phyloP scores from a whole-genome alignment of 2,113 vertebrate species.

The Poeciliopsis retropinna region DNA sequence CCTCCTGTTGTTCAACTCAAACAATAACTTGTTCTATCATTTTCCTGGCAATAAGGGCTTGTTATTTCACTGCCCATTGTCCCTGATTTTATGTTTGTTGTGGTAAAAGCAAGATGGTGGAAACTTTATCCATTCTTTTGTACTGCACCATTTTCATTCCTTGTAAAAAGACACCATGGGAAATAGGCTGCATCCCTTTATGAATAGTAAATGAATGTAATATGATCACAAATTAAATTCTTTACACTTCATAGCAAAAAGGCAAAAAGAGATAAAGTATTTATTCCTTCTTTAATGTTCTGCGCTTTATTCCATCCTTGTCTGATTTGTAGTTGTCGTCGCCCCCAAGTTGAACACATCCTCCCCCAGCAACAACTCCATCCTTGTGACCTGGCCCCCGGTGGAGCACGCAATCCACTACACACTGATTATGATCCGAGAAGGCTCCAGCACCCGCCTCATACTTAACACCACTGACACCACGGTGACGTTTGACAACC shows the following conservation, averaged over 20 bases:
- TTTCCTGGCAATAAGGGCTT: conserved; percentile 40
- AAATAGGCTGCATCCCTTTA: conserved; percentile 72
- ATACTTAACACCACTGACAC: conserved; percentile 85
- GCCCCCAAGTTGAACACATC: conserved; percentile 79
- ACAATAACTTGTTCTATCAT: conserved; percentile 66
- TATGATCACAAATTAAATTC: conserved; percentile 43
- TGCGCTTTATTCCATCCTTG: neutral
- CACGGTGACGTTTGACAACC: conserved; percentile 75
- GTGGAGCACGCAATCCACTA: conserved; percentile 83
- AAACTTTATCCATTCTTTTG: conserved; percentile 65
- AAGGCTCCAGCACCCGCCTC: conserved; percentile 79
- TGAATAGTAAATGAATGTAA: conserved; percentile 59
- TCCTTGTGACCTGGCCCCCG: conserved; percentile 83
- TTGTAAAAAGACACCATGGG: conserved; percentile 80
- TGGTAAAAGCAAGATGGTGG: conserved; percentile 30
- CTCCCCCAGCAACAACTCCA: conserved; percentile 79
- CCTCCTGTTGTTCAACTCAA: conserved; percentile 35
- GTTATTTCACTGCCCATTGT: conserved; percentile 69
- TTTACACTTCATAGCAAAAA: conserved; percentile 39
- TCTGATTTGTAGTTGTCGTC: conserved; percentile 79
- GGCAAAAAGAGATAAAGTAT: neutral
- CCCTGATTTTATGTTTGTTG: conserved; percentile 22
- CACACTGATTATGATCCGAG: conserved; percentile 83
- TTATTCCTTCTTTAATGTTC: neutral
- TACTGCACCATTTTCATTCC: conserved; percentile 41